phyloP scores from a whole-genome alignment of 1,140 invertebrate species.

The Caerostris darwini region DNA sequence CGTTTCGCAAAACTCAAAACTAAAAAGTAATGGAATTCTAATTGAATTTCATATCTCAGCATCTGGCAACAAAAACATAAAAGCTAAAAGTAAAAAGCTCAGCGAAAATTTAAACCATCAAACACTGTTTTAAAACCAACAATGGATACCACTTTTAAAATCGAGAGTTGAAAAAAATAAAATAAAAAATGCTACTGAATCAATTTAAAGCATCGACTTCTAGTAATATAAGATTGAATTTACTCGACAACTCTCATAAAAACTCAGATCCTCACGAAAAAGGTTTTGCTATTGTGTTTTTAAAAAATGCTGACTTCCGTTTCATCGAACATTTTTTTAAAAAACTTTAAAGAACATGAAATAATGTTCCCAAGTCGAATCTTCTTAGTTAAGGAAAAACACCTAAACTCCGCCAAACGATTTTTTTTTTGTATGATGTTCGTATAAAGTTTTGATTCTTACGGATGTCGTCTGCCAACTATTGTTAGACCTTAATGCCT shows the following conservation, averaged over 20 bases:
- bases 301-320: background rate
- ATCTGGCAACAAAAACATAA: background rate
- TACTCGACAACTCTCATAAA: background rate
- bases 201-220: background rate
- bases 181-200: no score
- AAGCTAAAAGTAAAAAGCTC: background rate
- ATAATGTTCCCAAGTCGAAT: background rate
- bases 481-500: background rate
- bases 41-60: background rate
- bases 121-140: background rate
- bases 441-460: background rate
- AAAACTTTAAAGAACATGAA: background rate
- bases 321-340: background rate
- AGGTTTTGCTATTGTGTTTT: background rate
- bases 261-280: background rate
- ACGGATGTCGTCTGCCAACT: background rate
- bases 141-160: background rate
- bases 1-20: no score
- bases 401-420: background rate
- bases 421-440: background rate
- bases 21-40: background rate
- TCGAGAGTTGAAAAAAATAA: background rate
- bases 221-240: background rate
- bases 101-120: slow-evolving; percentile 1
- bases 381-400: background rate